phyloP scores from a whole-genome alignment of 2,888 invertebrate genomes.

The Pecten maximus region DNA sequence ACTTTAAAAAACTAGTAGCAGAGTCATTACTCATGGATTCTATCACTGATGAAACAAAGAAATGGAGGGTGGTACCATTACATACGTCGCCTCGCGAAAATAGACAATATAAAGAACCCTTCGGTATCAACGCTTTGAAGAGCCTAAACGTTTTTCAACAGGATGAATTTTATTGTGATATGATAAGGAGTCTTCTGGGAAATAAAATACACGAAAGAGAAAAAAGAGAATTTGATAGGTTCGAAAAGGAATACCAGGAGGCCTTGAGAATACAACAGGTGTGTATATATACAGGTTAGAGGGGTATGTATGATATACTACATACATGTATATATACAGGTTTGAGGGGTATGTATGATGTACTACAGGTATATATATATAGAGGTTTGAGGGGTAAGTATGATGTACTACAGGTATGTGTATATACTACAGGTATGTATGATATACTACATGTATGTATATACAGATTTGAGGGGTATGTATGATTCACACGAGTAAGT shows the following conservation, averaged over 20 bases:
- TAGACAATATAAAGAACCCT: not conserved
- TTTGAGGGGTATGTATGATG: too few species aligned
- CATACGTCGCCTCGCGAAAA: not conserved
- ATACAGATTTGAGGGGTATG: too few species aligned
- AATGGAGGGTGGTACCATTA: not conserved
- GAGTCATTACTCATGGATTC: not conserved
- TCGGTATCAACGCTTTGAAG: not conserved
- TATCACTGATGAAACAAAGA: not conserved
- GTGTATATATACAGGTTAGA: too few species aligned
- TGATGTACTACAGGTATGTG: too few species aligned
- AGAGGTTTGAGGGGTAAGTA: too few species aligned
- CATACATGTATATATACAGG: too few species aligned
- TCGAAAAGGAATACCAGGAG: not conserved
- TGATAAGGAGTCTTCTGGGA: not conserved
- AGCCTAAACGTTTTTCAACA: not conserved
- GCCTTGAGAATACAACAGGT: not conserved
- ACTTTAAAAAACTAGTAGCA: not conserved
- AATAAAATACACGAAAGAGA: not conserved
- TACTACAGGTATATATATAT: too few species aligned
- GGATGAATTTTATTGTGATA: not conserved
- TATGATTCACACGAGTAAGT: too few species aligned
- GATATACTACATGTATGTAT: too few species aligned
- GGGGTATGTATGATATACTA: too few species aligned
- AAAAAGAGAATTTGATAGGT: not conserved
- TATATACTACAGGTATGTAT: too few species aligned